A percentile compares a stretch with the other conserved stretches of the same genome.
Evolutionary conservation across 2,888 invertebrate species (phyloP).

Genomic region (Drosophila siamana): DNA sequence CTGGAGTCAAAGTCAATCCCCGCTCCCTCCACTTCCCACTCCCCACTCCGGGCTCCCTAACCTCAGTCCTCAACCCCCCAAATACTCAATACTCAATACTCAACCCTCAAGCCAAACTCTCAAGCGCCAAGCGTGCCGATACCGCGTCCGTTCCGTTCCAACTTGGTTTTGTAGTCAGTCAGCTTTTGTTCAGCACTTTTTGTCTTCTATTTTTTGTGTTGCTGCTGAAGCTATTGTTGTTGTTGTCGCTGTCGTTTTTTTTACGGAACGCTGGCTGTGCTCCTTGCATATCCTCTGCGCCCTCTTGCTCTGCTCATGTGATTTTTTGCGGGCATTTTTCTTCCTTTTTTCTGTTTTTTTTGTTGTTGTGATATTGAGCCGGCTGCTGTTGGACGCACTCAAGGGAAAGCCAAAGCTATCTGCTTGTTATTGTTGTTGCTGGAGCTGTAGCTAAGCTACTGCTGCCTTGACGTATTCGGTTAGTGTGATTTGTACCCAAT

Average conservation of each 20-base stretch:
- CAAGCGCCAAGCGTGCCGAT: slow-evolving; percentile 58
- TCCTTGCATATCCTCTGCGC: slow-evolving; percentile 12
- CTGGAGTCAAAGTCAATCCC: slow-evolving; percentile 69
- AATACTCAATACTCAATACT: not conserved
- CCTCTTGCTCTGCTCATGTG: slow-evolving; percentile 19
- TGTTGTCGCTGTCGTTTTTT: too few species aligned
- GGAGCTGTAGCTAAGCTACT: slow-evolving; percentile 48
- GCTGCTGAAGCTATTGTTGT: slow-evolving; percentile 18
- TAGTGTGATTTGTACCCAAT: slow-evolving; percentile 71
- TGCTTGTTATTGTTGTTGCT: slow-evolving; percentile 25
- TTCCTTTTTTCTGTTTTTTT: not conserved
- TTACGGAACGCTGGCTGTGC: slow-evolving; percentile 1
- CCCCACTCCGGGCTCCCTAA: not conserved
- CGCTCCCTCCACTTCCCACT: slow-evolving; percentile 3
- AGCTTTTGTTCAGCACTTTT: slow-evolving; percentile 64
- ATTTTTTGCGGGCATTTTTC: slow-evolving; percentile 54
- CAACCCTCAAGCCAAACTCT: slow-evolving; percentile 37
- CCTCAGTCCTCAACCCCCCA: slow-evolving; percentile 1
- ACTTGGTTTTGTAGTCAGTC: slow-evolving; percentile 75
- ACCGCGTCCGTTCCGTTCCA: slow-evolving; percentile 69
- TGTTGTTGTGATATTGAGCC: slow-evolving; percentile 63
- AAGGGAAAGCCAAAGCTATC: slow-evolving; percentile 68
- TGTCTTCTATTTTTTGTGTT: slow-evolving; percentile 22
- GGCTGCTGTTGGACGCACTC: slow-evolving; percentile 64
- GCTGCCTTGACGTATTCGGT: slow-evolving; percentile 73